phyloP scores from a whole-genome alignment of 2,797 vertebrate species.

The Okamejei kenojei region DNA sequence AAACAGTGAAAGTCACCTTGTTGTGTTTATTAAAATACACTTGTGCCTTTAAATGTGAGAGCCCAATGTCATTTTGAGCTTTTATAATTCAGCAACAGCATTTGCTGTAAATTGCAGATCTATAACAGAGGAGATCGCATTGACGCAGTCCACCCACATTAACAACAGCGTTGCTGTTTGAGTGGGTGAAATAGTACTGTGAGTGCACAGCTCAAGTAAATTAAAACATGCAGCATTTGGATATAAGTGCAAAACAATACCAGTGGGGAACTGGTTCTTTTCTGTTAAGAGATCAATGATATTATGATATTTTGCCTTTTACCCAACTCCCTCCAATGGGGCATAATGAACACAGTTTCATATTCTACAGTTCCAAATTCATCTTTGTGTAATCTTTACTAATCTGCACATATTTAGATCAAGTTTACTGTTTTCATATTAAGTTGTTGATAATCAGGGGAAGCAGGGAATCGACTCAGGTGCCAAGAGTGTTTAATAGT shows the following conservation, averaged over 20 bases:
- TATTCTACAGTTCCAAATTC: neutral
- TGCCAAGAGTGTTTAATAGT: no score
- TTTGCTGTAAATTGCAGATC: neutral
- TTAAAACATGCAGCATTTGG: neutral
- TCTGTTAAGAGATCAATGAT: neutral
- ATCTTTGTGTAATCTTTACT: neutral
- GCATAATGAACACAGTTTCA: neutral
- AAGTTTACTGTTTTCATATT: neutral
- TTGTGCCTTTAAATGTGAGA: neutral
- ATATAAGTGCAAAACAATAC: neutral
- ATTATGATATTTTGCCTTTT: neutral
- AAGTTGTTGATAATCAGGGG: neutral
- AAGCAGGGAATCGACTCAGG: neutral
- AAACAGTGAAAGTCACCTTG: neutral
- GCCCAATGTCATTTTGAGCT: neutral
- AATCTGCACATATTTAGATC: no score
- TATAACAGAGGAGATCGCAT: neutral
- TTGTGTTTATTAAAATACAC: neutral
- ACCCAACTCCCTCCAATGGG: neutral
- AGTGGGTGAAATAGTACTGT: neutral
- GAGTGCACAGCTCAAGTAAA: neutral
- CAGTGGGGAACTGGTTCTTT: no score
- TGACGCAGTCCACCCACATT: neutral
- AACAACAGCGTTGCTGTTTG: neutral
- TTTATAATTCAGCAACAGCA: neutral